Base-by-base conservation (phyloP, 2,888 invertebrate genomes). In the Eucriotettix oculatus region DNA sequence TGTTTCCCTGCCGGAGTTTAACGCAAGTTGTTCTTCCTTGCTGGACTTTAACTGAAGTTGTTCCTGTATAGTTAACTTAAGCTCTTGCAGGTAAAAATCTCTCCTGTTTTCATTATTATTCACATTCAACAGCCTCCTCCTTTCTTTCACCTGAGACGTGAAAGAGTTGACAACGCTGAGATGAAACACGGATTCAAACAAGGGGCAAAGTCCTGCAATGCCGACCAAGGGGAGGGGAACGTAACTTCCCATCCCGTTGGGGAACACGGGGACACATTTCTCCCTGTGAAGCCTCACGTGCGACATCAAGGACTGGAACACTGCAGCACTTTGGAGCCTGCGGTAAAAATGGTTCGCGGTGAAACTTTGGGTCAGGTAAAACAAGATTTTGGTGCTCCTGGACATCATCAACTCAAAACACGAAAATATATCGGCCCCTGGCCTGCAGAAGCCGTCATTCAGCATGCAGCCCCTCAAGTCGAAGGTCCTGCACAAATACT, bases 231-330 rank as follows among this genome's bases (percentile, higher is more conserved):
- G 56, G 16, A 62, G 54, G 11, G 62, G 60, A 58, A 60, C 60
- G 11, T 57, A 41, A 48, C 29, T 29, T n/a, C 60, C 56, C 10
- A 62, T 12, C 5, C 58, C 60, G 17, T 60, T 40, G 9, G 60
- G 62, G 54, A 62, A 62, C 10, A 60, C 54, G 12, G 62, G 62
- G 7, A 62, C 62, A 58, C 62, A 62, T 54, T 62, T 62, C 41
- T 62, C 62, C n/a, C 42, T 56, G n/a, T 60, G 53, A 14, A n/a
- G 11, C 14, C 40, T 29, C 5, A 44, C 57, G 10, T 53, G 42
- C n/a, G 60, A 58, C 58, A 62, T 60, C 2, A 62, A 52, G 14
- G 56, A 42, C n/a, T 60, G 58, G 56, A 62, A 62, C 11, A 62
- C 62, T 2, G 62, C 60, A 41, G 58, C 62, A 58, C 54, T 62